These are phyloP conservation scores for Pseudopleuronectes americanus DNA, from an alignment of 2,797 vertebrate genomes.

Conservation along the genomic window DNA sequence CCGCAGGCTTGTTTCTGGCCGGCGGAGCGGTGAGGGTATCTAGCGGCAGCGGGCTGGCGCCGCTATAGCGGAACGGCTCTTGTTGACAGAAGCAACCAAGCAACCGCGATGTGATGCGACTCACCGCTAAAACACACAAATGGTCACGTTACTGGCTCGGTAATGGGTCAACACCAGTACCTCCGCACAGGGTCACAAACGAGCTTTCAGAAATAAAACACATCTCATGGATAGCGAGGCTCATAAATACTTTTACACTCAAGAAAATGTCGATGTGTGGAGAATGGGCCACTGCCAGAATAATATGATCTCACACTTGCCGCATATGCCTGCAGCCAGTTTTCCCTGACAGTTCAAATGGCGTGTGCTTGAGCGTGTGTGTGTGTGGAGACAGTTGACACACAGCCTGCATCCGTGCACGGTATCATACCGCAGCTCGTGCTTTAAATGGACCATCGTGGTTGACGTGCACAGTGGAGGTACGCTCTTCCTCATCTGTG, in stretches of 20 bases:
- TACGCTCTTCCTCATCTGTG: constrained; percentile 7
- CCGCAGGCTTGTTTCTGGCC: constrained; percentile 32
- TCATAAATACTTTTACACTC: constrained; percentile 30
- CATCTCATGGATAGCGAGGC: neutral
- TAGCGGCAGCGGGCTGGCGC: constrained; percentile 42
- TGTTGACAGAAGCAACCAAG: constrained; percentile 81
- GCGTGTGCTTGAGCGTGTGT: neutral
- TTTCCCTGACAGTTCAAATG: constrained; percentile 37
- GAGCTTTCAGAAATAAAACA: neutral
- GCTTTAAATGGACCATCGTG: neutral
- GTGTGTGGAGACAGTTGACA: neutral
- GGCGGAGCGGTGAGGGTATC: constrained; percentile 23
- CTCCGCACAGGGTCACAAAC: neutral
- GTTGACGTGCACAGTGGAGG: neutral
- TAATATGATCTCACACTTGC: constrained; percentile 39
- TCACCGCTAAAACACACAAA: constrained; percentile 35
- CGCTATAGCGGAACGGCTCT: constrained; percentile 37
- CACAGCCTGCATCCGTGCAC: too few relatives aligned
- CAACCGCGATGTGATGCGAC: constrained; percentile 67
- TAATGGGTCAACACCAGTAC: neutral
- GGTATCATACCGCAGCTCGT: neutral
- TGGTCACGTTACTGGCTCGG: constrained; percentile 11
- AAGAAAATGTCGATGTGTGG: constrained; percentile 7
- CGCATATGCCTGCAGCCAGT: constrained; percentile 63
- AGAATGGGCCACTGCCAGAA: constrained; percentile 41